phyloP scores from a whole-genome alignment of 2,888 invertebrate species.

The Eupithecia vulgata region DNA sequence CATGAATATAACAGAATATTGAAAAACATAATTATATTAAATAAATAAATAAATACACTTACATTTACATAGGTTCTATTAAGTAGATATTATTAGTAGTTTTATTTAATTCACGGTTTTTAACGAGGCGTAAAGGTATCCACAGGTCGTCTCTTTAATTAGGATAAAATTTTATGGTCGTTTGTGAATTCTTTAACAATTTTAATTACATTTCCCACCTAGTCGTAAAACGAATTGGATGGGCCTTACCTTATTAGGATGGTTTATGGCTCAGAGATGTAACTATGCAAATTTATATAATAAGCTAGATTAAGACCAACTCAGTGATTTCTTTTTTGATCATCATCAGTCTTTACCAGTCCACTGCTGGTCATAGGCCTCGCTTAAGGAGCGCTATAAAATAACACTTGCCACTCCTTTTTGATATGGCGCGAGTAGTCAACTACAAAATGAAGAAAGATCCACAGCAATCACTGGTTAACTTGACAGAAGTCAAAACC shows the following conservation, averaged over 20 bases:
- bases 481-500: not conserved
- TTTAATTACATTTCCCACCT: conserved; percentile 37
- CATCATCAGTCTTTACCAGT: not conserved
- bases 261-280: conserved; percentile 20
- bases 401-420: too few relatives aligned
- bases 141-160: conserved; percentile 29
- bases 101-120: not conserved
- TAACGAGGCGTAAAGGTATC: conserved; percentile 4
- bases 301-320: conserved; percentile 7
- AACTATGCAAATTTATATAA: conserved; percentile 20
- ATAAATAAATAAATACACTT: too few relatives aligned
- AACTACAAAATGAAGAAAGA: not conserved
- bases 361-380: not conserved
- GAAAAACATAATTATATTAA: too few relatives aligned
- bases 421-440: not conserved
- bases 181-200: conserved; percentile 32
- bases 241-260: conserved; percentile 33
- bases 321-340: not conserved
- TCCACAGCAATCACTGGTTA: not conserved
- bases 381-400: not conserved
- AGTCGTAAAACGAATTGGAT: conserved; percentile 36
- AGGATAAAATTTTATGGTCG: conserved; percentile 23
- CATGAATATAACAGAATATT: too few relatives aligned
- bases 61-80: not conserved
- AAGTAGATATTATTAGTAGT: not conserved